Percentiles rank a stretch among this genome's conserved stretches.
phyloP scores from a whole-genome alignment of 2,888 invertebrate species.

The Meteorus cinctellus region DNA sequence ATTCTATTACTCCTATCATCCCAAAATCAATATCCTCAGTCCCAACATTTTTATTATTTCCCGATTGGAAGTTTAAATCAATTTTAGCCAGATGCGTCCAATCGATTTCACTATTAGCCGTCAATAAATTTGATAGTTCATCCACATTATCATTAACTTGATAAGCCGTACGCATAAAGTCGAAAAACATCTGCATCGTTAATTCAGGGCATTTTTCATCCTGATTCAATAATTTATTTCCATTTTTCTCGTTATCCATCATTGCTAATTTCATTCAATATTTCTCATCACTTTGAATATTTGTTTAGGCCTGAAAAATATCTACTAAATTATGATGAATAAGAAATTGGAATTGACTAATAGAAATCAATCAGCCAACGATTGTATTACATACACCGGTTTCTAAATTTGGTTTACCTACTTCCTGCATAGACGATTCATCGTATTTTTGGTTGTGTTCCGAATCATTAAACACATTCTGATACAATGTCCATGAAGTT shows the following conservation, averaged over 20 bases:
- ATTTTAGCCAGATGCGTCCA: conserved; percentile 75
- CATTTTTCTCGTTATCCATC: conserved; percentile 41
- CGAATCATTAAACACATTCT: conserved; percentile 49
- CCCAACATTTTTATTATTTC: conserved; percentile 56
- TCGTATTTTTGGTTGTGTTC: conserved; percentile 49
- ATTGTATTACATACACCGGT: conserved; percentile 46
- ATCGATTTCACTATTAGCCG: conserved; percentile 73
- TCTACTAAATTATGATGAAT: neutral
- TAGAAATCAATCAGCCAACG: conserved; percentile 4
- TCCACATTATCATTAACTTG: conserved; percentile 77
- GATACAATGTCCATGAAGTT: conserved; percentile 43
- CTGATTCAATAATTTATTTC: conserved; percentile 39
- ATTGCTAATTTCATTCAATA: neutral
- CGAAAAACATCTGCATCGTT: conserved; percentile 81
- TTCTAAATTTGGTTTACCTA: conserved; percentile 34
- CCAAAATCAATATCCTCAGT: conserved; percentile 48
- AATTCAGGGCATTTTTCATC: conserved; percentile 75
- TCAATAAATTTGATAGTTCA: conserved; percentile 67
- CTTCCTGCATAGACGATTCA: conserved; percentile 41
- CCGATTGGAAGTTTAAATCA: conserved; percentile 65
- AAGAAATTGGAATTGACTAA: neutral
- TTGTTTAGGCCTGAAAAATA: neutral
- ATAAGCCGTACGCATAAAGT: conserved; percentile 83
- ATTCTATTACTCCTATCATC: conserved; percentile 9
- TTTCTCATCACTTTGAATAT: neutral